Evolutionary conservation across 1,140 invertebrate genomes (phyloP).

Genomic region (Monomorium pharaonis): DNA sequence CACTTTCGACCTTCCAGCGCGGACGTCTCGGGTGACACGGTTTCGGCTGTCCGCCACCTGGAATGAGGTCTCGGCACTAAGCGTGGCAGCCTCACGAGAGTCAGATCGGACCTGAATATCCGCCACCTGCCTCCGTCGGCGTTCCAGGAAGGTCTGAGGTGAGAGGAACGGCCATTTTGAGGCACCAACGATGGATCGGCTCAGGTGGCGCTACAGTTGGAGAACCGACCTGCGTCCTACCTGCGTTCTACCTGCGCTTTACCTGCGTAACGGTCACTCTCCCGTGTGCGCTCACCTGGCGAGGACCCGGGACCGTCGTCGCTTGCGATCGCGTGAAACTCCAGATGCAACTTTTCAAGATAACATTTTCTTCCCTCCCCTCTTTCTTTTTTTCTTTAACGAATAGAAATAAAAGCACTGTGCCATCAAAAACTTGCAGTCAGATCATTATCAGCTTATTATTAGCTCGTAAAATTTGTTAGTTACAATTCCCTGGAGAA

Average conservation of each 20-base stretch:
- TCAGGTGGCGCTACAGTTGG: slow-evolving; percentile 72
- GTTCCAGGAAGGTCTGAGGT: slow-evolving; percentile 74
- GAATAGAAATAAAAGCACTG: neutral
- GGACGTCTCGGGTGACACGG: slow-evolving; percentile 52
- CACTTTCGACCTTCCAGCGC: slow-evolving; percentile 52
- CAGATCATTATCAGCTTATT: neutral
- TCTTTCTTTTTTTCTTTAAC: neutral
- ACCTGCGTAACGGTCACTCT: slow-evolving; percentile 64
- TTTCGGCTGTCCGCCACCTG: slow-evolving; percentile 62
- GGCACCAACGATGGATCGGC: slow-evolving; percentile 56
- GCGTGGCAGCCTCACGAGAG: slow-evolving; percentile 59
- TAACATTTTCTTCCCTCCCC: too few species aligned
- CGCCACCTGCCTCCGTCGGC: slow-evolving; percentile 71
- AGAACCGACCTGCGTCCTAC: slow-evolving; percentile 52
- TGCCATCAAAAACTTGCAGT: neutral
- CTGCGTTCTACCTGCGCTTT: slow-evolving; percentile 28
- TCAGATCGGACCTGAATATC: slow-evolving; percentile 63
- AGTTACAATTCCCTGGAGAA: neutral
- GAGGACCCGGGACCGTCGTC: slow-evolving; percentile 39
- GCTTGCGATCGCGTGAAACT: neutral
- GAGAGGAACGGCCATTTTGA: slow-evolving; percentile 75
- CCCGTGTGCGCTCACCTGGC: slow-evolving; percentile 59
- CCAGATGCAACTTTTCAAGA: neutral
- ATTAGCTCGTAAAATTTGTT: neutral
- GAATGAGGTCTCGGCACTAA: slow-evolving; percentile 67